Percentiles rank a stretch among this genome's conserved stretches.
phyloP scores from a whole-genome alignment of 1,140 invertebrate genomes.

The Drosophila persimilis region DNA sequence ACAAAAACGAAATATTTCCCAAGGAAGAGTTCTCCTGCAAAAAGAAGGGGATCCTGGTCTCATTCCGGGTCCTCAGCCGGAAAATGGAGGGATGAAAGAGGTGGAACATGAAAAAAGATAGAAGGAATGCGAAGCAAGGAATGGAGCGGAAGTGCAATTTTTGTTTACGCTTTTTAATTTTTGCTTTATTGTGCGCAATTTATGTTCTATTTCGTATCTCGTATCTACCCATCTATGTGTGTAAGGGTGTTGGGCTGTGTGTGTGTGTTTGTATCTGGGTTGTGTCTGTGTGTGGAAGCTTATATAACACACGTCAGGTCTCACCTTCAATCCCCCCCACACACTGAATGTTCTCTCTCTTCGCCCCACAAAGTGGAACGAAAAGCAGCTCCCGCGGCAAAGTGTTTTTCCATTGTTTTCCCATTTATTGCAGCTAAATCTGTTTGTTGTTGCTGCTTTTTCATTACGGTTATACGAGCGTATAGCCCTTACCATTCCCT shows the following conservation, averaged over 20 bases:
- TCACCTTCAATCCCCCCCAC: conserved; percentile 12
- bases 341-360: background rate
- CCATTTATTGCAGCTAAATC: conserved; percentile 25
- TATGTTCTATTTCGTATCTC: conserved; percentile 31
- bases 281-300: conserved; percentile 13
- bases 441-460: conserved; percentile 1
- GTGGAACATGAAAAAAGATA: background rate
- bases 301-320: conserved; percentile 36
- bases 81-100: too few relatives aligned
- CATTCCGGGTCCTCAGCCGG: too few relatives aligned
- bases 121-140: conserved; percentile 5
- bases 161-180: conserved; percentile 80
- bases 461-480: conserved; percentile 8
- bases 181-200: conserved; percentile 81
- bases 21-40: background rate
- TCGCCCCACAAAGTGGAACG: background rate
- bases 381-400: conserved; percentile 13
- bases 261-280: conserved; percentile 1
- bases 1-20: too few relatives aligned
- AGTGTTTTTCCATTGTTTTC: conserved; percentile 23
- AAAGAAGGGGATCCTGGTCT: too few relatives aligned
- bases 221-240: conserved; percentile 11
- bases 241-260: conserved; percentile 2
- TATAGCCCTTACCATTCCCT: background rate
- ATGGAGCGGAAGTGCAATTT: conserved; percentile 40